phyloP scores from a whole-genome alignment of 2,888 invertebrate genomes.

The Timema podura region DNA sequence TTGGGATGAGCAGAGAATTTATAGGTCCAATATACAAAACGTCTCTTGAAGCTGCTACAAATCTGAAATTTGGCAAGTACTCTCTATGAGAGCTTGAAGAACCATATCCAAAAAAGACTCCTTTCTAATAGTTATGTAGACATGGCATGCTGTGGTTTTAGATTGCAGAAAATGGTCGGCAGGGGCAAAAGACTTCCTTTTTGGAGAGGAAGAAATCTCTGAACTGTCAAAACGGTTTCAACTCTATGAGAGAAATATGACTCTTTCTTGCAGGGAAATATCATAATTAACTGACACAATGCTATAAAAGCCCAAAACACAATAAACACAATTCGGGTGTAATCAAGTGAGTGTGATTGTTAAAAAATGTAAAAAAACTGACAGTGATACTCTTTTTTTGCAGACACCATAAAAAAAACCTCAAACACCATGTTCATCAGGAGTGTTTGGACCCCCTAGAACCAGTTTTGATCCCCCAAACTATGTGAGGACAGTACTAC shows the following conservation, averaged over 20 bases:
- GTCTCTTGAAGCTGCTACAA: background rate
- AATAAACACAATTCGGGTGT: background rate
- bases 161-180: no score
- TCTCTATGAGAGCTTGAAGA: no score
- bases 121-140: no score
- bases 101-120: no score
- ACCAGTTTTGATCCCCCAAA: background rate
- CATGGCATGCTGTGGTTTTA: no score
- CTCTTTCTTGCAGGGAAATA: background rate
- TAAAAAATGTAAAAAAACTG: background rate
- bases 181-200: slow-evolving; percentile 3
- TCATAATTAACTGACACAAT: background rate
- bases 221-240: no score
- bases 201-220: background rate
- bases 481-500: background rate
- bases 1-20: background rate
- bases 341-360: slow-evolving; percentile 13
- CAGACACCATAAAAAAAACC: slow-evolving; percentile 1
- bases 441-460: slow-evolving; percentile 13
- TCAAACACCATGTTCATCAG: slow-evolving; percentile 13
- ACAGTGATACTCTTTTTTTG: slow-evolving; percentile 1
- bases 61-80: background rate
- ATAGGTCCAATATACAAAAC: background rate
- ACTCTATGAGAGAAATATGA: background rate
- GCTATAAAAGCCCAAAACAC: background rate